Percentiles rank a stretch among this genome's conserved stretches.
phyloP scores from a whole-genome alignment of 2,888 invertebrate species.

The Oscheius sp. region DNA sequence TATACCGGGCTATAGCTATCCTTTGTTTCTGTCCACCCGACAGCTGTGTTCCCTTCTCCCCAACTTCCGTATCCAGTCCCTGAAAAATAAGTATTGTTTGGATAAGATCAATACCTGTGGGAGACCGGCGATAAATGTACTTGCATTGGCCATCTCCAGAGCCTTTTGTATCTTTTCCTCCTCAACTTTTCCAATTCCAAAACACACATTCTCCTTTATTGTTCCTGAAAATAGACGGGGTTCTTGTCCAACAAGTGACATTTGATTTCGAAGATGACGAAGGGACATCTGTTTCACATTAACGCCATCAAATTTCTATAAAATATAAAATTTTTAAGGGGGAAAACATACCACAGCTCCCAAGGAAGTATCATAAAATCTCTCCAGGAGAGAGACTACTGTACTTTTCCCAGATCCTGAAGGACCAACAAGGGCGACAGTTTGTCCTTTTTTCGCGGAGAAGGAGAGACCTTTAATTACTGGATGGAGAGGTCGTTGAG shows the following conservation, averaged over 20 bases:
- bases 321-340: neutral
- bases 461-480: slow-evolving; percentile 15
- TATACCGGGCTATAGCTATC: slow-evolving; percentile 49
- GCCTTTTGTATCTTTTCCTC: slow-evolving; percentile 43
- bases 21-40: slow-evolving; percentile 56
- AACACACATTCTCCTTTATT: slow-evolving; percentile 44
- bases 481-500: slow-evolving; percentile 61
- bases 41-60: slow-evolving; percentile 38
- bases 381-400: slow-evolving; percentile 70
- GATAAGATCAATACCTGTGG: slow-evolving; percentile 70
- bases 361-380: slow-evolving; percentile 69
- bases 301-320: slow-evolving; percentile 43
- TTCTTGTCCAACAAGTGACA: slow-evolving; percentile 59
- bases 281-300: slow-evolving; percentile 39
- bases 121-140: slow-evolving; percentile 44
- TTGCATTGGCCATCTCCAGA: slow-evolving; percentile 46
- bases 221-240: slow-evolving; percentile 71
- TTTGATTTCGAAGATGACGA: slow-evolving; percentile 47
- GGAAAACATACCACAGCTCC: slow-evolving; percentile 66
- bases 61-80: slow-evolving; percentile 43
- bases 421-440: slow-evolving; percentile 72
- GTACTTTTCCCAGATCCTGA: slow-evolving; percentile 72
- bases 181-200: slow-evolving; percentile 36
- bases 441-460: slow-evolving; percentile 33
- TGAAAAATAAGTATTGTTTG: slow-evolving; percentile 85